Evolutionary conservation across 2,888 invertebrate genomes (phyloP).

Genomic region (Icerya purchasi): DNA sequence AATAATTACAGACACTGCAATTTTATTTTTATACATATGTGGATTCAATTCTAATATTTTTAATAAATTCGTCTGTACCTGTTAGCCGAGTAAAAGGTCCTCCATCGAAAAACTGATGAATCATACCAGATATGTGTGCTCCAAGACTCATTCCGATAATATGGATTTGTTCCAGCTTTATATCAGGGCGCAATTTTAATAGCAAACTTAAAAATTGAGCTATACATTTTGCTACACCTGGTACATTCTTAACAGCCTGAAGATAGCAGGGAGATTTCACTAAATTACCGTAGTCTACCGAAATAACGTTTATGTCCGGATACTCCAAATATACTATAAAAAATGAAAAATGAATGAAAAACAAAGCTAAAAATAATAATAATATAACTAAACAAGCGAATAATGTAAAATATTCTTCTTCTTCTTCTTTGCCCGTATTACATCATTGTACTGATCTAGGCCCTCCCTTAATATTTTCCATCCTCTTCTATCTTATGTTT

Average conservation of each 20-base stretch:
- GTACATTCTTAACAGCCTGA: slow-evolving; percentile 34
- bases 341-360: too few species aligned
- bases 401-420: too few species aligned
- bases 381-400: too few species aligned
- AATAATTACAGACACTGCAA: too few species aligned
- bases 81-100: slow-evolving; percentile 32
- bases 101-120: slow-evolving; percentile 28
- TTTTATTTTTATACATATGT: too few species aligned
- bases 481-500: too few species aligned
- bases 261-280: slow-evolving; percentile 37
- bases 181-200: slow-evolving; percentile 25
- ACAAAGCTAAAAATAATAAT: too few species aligned
- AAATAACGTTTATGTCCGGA: slow-evolving; percentile 36
- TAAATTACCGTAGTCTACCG: slow-evolving; percentile 37
- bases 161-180: slow-evolving; percentile 30
- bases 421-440: too few species aligned
- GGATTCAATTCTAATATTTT: neutral
- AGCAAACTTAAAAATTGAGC: slow-evolving; percentile 35
- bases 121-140: slow-evolving; percentile 35
- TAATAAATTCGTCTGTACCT: slow-evolving; percentile 25
- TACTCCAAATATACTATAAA: slow-evolving; percentile 31
- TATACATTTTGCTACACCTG: slow-evolving; percentile 35
- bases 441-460: too few species aligned
- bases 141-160: slow-evolving; percentile 43
- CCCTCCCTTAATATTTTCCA: too few species aligned